Base-by-base conservation (phyloP, 2,888 invertebrate genomes). In the Pedicia rivosa region DNA sequence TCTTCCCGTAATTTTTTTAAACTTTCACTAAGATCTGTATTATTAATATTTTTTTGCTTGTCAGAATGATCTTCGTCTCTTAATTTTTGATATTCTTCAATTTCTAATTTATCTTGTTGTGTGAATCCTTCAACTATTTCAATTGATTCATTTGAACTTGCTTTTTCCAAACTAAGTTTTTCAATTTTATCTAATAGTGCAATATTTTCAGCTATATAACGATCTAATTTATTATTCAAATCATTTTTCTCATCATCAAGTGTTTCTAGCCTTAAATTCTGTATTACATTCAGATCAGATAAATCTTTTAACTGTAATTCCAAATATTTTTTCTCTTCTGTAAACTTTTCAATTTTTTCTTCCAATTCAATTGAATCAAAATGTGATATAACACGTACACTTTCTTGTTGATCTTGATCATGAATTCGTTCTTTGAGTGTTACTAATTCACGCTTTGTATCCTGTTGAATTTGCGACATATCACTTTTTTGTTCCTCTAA, bases 301-400 rank as follows among this genome's bases (percentile, higher is more conserved):
- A 70, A 48, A 31, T 63, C 58, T 37, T 67, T 62, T 39, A 69
- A 62, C 38, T 70, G 63, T 22, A 59, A 59, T 43, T 63, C 62
- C 4, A 74, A 50, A 38, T 65, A 58, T 48, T 59, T 42, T 5
- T 55, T 35, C 45, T 50, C 37, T 53, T 48, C 54, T 17, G 51
- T 47, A n/a, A 55, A 47, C 2, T 56, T 52, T 36, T 72, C 78
- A 32, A 81, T 60, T 54, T 80, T 74, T 55, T 86, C 84, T 56
- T 87, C 86, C 41, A 82, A 57, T 48, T 83, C 78, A 25, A 81
- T 77, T 6, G 77, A 73, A 46, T 74, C 76, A 52, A 86, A 75
- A 64, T 86, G 81, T 2, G 79, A 73, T 17, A 72, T 72, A n/a
- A 84, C 80, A 51, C 76, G 72, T 37, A 70, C 68, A 57, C 66